Conservation (phyloP, 2,888 invertebrate species). For the Patella depressa region DNA sequence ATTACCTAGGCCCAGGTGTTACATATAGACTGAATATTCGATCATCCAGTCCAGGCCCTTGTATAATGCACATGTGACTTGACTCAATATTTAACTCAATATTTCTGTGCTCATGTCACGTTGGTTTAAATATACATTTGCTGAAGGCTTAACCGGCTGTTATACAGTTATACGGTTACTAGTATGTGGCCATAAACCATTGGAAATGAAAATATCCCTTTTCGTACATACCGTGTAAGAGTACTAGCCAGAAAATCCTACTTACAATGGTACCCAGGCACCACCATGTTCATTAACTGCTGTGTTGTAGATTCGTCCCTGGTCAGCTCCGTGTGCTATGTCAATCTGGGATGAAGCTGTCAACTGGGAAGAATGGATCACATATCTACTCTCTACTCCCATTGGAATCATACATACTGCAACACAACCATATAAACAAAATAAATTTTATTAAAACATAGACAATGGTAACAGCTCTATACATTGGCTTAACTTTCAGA, state of each 20-base stretch:
- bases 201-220: no score
- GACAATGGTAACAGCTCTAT: not conserved
- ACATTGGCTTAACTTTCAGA: not conserved
- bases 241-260: not conserved
- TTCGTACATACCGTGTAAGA: no score
- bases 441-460: not conserved
- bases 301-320: constrained; percentile 48
- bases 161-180: no score
- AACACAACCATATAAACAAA: not conserved
- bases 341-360: constrained; percentile 47
- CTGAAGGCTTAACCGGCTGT: no score
- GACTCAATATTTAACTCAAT: no score
- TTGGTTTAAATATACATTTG: no score
- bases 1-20: no score
- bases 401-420: constrained; percentile 55
- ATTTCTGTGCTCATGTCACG: no score
- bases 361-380: constrained; percentile 46
- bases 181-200: no score
- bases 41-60: no score
- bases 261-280: constrained; percentile 54
- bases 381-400: constrained; percentile 48
- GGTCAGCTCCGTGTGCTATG: constrained; percentile 29
- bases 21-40: no score
- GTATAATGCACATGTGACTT: no score
- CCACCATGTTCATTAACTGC: constrained; percentile 34